Conservation (phyloP, 2,113 vertebrate species). For the Eudyptes chrysolophus region DNA sequence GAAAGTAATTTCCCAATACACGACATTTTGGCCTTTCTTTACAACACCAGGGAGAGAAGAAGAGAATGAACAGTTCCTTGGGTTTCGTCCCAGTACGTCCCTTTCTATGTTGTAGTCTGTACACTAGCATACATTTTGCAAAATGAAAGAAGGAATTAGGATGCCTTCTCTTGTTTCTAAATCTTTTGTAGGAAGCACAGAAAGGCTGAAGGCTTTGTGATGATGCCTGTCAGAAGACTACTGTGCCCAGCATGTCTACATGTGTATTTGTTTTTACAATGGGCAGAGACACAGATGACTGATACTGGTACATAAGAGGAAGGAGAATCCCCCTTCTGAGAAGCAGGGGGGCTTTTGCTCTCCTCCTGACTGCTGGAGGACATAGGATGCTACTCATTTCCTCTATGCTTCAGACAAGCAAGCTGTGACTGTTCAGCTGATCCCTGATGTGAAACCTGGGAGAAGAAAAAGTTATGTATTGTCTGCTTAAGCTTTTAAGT, state of each 20-base stretch:
- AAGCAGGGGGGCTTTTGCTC: neutral
- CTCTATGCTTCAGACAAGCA: neutral
- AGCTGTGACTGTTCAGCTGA: neutral
- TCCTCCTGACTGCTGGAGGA: neutral
- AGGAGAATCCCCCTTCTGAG: neutral
- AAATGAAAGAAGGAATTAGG: neutral
- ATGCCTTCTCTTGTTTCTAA: neutral
- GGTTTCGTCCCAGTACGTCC: neutral
- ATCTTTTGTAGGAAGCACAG: neutral
- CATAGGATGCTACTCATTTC: neutral
- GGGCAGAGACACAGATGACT: neutral
- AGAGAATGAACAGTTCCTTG: neutral
- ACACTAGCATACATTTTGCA: neutral
- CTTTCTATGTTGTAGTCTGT: neutral
- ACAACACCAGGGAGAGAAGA: neutral
- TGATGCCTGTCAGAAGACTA: neutral
- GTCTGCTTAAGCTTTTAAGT: neutral
- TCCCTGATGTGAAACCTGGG: neutral
- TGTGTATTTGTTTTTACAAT: accelerated
- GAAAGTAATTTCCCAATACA: neutral
- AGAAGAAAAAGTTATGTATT: neutral
- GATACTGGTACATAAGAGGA: neutral
- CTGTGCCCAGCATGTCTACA: neutral
- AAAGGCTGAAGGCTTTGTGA: neutral
- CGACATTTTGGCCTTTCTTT: neutral